A percentile compares a stretch with the other conserved stretches of the same genome.
Evolutionary conservation across 2,888 invertebrate species (phyloP).

Genomic region (Trilocha varians): DNA sequence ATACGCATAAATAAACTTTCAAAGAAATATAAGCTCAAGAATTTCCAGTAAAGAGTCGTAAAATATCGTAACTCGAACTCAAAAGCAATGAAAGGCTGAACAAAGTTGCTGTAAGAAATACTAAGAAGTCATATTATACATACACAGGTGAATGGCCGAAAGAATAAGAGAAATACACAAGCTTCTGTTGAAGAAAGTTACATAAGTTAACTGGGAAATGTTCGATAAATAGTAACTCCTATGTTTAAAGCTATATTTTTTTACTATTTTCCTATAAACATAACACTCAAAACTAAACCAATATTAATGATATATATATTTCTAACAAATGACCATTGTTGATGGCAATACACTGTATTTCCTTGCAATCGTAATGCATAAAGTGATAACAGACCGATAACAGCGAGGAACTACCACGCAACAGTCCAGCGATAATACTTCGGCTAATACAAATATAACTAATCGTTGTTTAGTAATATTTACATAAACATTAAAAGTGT

Average conservation of each 20-base stretch:
- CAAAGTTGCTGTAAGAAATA: slow-evolving; percentile 5
- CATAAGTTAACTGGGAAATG: too few relatives aligned
- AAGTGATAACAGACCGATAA: slow-evolving; percentile 49
- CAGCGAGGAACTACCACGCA: slow-evolving; percentile 43
- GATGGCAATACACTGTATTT: not conserved
- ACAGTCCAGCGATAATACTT: slow-evolving; percentile 24
- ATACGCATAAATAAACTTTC: too few relatives aligned
- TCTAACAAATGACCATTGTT: not conserved
- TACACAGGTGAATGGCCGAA: slow-evolving; percentile 13
- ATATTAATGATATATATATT: too few relatives aligned
- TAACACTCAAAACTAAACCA: too few relatives aligned
- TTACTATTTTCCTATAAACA: too few relatives aligned
- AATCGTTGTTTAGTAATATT: too few relatives aligned
- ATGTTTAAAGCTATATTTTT: too few relatives aligned
- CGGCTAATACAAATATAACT: slow-evolving; percentile 5
- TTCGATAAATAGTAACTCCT: too few relatives aligned
- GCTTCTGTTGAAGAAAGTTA: too few relatives aligned
- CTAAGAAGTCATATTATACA: slow-evolving; percentile 3
- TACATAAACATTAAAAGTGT: too few relatives aligned
- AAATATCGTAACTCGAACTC: not conserved
- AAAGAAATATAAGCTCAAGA: too few relatives aligned
- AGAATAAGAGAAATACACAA: slow-evolving; percentile 1
- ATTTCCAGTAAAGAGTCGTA: not conserved
- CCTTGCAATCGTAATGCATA: slow-evolving; percentile 39
- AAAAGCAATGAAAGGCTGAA: not conserved